Evolutionary conservation across 2,113 vertebrate genomes (phyloP).

Genomic region (Calonectris borealis): DNA sequence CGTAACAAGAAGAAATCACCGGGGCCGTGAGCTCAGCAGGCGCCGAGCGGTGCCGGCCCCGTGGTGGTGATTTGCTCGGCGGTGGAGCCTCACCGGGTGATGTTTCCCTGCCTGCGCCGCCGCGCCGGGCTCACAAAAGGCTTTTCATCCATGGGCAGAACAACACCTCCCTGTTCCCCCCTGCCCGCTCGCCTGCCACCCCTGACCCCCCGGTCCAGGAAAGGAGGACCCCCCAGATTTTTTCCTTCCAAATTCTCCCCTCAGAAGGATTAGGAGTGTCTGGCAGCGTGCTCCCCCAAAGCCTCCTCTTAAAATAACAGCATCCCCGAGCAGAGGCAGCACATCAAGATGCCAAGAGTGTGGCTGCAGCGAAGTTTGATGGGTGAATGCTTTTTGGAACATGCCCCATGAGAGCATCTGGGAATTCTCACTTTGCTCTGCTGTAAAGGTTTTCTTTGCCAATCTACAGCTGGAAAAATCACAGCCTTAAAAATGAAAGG

Average conservation of each 20-base stretch:
- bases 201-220: accelerated
- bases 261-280: not conserved
- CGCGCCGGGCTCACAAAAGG: not conserved
- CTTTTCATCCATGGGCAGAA: not conserved
- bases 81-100: not conserved
- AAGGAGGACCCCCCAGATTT: not conserved
- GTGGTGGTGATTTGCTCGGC: accelerated
- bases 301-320: not conserved
- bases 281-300: not conserved
- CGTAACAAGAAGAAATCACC: no score
- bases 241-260: not conserved
- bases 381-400: not conserved
- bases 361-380: not conserved
- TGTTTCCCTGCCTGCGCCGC: accelerated
- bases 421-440: not conserved
- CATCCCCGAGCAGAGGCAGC: not conserved
- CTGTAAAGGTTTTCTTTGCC: not conserved
- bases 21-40: not conserved
- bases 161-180: accelerated
- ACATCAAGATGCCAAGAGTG: not conserved
- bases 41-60: no score
- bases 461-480: not conserved
- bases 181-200: not conserved
- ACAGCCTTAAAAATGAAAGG: not conserved
- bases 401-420: not conserved